Conservation (phyloP, 2,888 invertebrate genomes). For the Philaethria dido region DNA sequence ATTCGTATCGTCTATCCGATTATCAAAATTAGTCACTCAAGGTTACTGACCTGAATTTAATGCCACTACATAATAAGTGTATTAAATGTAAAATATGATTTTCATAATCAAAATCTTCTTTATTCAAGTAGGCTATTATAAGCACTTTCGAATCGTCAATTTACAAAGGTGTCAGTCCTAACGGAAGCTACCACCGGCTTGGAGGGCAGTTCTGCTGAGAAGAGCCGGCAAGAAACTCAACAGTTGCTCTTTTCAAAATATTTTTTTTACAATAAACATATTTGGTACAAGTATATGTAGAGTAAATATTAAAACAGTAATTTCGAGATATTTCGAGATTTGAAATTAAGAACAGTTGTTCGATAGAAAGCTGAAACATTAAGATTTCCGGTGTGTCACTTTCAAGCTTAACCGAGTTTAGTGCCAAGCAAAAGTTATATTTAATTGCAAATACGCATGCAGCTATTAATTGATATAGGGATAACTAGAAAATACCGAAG, state of each 20-base stretch:
- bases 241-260: no score
- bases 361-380: conserved; percentile 59
- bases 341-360: conserved; percentile 11
- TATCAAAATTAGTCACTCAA: conserved; percentile 59
- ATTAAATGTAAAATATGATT: background rate
- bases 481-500: background rate
- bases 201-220: no score
- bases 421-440: conserved; percentile 54
- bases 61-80: background rate
- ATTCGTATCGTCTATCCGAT: conserved; percentile 48
- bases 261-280: no score
- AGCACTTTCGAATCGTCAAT: no score
- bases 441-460: background rate
- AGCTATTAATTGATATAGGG: background rate
- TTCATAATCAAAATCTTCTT: no score
- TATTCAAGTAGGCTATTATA: no score
- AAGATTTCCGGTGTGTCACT: conserved; percentile 65
- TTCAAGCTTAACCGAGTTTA: conserved; percentile 53
- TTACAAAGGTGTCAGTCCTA: no score
- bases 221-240: no score
- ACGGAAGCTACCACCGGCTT: no score
- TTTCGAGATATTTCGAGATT: background rate
- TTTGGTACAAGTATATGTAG: background rate
- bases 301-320: no score
- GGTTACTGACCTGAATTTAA: conserved; percentile 58